Evolutionary conservation across 1,140 invertebrate species (phyloP).

Genomic region (Zaprionus tsacasi): DNA sequence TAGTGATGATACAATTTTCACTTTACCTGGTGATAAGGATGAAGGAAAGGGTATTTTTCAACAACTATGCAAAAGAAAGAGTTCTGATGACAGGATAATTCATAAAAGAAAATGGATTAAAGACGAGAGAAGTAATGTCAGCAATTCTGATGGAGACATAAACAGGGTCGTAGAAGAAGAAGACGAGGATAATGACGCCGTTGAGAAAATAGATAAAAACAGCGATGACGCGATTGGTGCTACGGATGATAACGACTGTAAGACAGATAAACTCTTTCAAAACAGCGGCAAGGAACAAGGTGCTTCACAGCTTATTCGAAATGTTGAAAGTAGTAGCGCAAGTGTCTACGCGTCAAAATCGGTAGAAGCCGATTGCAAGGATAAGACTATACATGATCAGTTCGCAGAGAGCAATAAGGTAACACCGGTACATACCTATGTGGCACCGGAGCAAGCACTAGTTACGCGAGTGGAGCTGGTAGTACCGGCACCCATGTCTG

Average conservation of each 20-base stretch:
- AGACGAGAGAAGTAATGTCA: slow-evolving; percentile 7
- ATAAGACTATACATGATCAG: neutral
- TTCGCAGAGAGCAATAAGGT: neutral
- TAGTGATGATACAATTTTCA: neutral
- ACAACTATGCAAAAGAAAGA: slow-evolving; percentile 17
- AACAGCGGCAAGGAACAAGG: neutral
- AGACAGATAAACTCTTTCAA: neutral
- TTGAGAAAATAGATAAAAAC: neutral
- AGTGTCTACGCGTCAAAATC: too few species aligned
- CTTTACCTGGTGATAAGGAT: slow-evolving; percentile 11
- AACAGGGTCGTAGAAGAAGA: neutral
- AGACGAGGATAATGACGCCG: neutral
- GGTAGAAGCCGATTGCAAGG: neutral
- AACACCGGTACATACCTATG: slow-evolving; percentile 35
- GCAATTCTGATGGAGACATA: neutral
- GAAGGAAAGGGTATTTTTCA: neutral
- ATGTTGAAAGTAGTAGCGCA: neutral
- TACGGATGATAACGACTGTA: neutral
- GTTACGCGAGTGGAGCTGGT: slow-evolving; percentile 69
- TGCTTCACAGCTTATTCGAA: neutral
- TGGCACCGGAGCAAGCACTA: slow-evolving; percentile 69
- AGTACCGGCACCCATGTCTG: slow-evolving; percentile 46
- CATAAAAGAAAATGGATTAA: slow-evolving; percentile 41
- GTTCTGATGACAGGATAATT: slow-evolving; percentile 9
- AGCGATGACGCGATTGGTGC: neutral